Base-by-base conservation (phyloP, 2,797 vertebrate genomes). In the Adelosebastes latens region DNA sequence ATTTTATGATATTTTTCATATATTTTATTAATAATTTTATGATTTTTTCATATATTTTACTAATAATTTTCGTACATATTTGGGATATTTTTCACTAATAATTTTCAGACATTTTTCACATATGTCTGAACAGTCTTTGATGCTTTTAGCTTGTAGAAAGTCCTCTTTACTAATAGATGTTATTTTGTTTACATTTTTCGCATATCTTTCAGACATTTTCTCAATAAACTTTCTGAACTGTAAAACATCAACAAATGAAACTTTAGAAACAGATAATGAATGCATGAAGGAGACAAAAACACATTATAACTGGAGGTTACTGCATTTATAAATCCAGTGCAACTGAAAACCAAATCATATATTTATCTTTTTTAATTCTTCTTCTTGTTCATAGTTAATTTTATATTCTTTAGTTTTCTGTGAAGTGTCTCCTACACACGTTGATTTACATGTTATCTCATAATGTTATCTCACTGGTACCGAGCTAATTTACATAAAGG, bases 401-500 rank as follows among this genome's bases (percentile, higher is more conserved):
- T 25, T 24, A 2, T 31, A 24, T 64, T 4, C 16, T 25, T 18
- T 49, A 49, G 16, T 20, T 20, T 13, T 16, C 62, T 58, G 34
- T 42, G 39, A 12, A 31, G 60, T 27, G 22, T 64, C 27, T 64
- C 49, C 34, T 20, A 6, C 14, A 27, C 24, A 20, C 18, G 31
- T 4, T 63, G 39, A 85, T 72, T 72, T 66, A 69, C 69, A 62
- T 29, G 10, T 39, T 52, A 29, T 65, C 72, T 46, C 53, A 64
- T 3, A n/a, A 53, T 10, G 20, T 53, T 20, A 49, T 53, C 52
- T 11, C 20, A 2, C 14, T 63, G 36, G 20, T 27, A 56, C n/a
- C 18, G 55, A 65, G 58, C 18, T 18, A 20, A 4, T 78, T 72
- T 49, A 25, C 67, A 13, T 61, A 14, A 81, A 85, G 77, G 61